Evolutionary conservation across 2,113 vertebrate species (phyloP).

Genomic region (Smithornis capensis): DNA sequence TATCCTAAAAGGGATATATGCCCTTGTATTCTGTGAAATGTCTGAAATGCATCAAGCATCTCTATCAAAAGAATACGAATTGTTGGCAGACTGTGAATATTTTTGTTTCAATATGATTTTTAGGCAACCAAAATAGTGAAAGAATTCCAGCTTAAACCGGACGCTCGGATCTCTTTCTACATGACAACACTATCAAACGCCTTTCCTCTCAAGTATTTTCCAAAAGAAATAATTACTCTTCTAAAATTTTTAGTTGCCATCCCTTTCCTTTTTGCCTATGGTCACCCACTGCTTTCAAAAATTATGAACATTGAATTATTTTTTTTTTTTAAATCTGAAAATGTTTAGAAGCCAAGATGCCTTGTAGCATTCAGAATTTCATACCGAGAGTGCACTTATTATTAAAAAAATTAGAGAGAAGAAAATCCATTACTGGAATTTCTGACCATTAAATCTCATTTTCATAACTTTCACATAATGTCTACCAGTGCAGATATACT

Average conservation of each 20-base stretch:
- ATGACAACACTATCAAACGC: background rate
- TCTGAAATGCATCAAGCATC: background rate
- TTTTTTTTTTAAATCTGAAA: background rate
- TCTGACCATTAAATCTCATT: background rate
- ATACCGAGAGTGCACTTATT: background rate
- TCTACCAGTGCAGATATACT: background rate
- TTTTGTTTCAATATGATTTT: background rate
- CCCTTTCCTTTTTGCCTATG: background rate
- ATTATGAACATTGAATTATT: background rate
- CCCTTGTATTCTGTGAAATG: background rate
- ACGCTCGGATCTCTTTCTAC: background rate
- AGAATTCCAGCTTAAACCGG: background rate
- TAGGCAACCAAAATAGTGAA: background rate
- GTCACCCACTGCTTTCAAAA: background rate
- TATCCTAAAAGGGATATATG: constrained; percentile 28
- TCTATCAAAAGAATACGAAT: background rate
- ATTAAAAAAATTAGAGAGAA: background rate
- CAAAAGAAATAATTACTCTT: background rate
- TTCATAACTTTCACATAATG: background rate
- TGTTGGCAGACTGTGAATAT: background rate
- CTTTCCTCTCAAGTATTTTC: background rate
- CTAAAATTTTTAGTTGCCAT: background rate
- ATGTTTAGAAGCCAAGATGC: background rate
- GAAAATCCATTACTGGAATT: background rate
- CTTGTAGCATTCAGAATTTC: background rate